phyloP scores from a whole-genome alignment of 2,113 vertebrate genomes.

The Petromus typicus region DNA sequence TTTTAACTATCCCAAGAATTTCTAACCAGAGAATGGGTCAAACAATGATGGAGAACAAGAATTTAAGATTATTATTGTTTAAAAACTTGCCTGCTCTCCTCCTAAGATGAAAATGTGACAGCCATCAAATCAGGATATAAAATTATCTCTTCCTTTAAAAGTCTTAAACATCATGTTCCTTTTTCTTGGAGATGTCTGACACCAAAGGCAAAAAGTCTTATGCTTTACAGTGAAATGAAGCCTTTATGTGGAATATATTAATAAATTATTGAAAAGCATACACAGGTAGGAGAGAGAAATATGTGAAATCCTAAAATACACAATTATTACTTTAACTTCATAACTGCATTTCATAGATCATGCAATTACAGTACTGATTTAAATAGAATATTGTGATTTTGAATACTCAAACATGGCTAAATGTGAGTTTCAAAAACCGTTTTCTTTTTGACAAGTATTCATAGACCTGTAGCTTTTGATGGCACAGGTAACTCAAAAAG shows the following conservation, averaged over 20 bases:
- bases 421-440: background rate
- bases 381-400: constrained; percentile 4
- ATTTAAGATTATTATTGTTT: constrained; percentile 44
- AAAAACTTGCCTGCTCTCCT: constrained; percentile 25
- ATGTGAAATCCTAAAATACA: background rate
- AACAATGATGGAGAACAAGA: background rate
- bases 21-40: background rate
- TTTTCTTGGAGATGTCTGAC: constrained; percentile 35
- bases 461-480: constrained; percentile 4
- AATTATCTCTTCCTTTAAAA: constrained; percentile 59
- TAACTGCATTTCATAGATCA: background rate
- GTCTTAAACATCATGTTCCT: background rate
- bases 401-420: background rate
- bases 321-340: background rate
- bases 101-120: constrained; percentile 55
- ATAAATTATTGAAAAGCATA: constrained; percentile 32
- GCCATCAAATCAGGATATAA: background rate
- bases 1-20: constrained; percentile 56
- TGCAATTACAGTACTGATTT: constrained; percentile 1
- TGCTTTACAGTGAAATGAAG: constrained; percentile 34
- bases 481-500: background rate
- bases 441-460: background rate
- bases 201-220: constrained; percentile 41
- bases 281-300: background rate
- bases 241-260: constrained; percentile 40